Evolutionary conservation across 1,140 invertebrate genomes (phyloP), one percentile per base, ranked within the genome.

Genomic region (Drosophila pruinosa): DNA sequence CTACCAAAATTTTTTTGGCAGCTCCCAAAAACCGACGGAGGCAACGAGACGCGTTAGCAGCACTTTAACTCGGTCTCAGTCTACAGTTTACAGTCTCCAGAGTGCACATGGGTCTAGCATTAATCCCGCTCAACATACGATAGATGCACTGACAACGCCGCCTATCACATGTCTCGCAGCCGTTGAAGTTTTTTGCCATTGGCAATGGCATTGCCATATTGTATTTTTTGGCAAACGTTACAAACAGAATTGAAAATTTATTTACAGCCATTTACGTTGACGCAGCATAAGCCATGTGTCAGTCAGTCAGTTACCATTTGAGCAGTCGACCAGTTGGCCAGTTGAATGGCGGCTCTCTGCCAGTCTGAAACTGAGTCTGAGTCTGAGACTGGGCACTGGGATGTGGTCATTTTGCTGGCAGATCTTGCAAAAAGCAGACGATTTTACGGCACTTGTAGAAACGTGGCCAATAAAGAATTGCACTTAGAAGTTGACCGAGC

Each of bases 161-260:
- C 52, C 61, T 71, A 65, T 65, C 61, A 58, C 61, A 65, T 71
- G 68, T 71, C 68, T 31, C 45, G 17, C 45, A 43, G 56, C 6
- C 56, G n/a, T 12, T 26, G 21, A 34, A 5, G 12, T 15, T 31
- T 28, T 65, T 57, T 50, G 59, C 10, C 68, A 71, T 31, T 50
- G 52, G 31, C 61, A 65, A 43, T 64, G 50, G 8, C 45, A 61
- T 31, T 43, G 64, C 26, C 61, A 63, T 70, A 70, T 70, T 57
- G 64, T 74, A 70, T 74, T 74, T n/a, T 71, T 74, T 74, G 72
- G 72, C 65, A 71, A 65, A 83, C 62, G 69, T 59, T 79, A 79
- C 80, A 85, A 85, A 88, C 82, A 75, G 82, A 88, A 88, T 86
- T 88, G 82, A 72, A 88, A 86, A 86, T 86, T 86, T 86, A 86